Evolutionary conservation across 2,797 vertebrate species (phyloP).

Genomic region (Onychomys leucogaster): DNA sequence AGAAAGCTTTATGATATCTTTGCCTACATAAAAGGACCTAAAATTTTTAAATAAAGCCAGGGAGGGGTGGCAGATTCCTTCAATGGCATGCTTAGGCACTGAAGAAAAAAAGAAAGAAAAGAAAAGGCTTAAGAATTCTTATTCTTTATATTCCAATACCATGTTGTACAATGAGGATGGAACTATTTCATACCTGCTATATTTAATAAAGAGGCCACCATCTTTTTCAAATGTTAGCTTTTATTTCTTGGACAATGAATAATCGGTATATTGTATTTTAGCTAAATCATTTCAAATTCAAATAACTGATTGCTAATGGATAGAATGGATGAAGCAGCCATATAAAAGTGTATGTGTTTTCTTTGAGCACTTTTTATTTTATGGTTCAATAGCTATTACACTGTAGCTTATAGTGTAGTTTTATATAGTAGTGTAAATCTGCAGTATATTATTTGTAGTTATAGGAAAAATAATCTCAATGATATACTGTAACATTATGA

Average conservation of each 20-base stretch:
- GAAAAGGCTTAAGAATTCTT: neutral
- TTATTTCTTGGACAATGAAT: neutral
- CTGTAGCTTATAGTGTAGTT: neutral
- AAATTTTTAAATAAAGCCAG: neutral
- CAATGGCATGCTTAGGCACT: neutral
- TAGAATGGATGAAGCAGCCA: neutral
- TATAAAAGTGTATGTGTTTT: neutral
- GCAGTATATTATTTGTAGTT: neutral
- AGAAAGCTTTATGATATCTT: neutral
- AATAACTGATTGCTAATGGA: neutral
- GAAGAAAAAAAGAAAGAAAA: neutral
- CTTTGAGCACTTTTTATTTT: neutral
- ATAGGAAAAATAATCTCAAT: neutral
- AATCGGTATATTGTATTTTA: neutral
- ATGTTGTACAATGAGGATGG: neutral
- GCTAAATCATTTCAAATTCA: conserved; percentile 4
- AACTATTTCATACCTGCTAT: neutral
- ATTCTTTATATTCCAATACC: neutral
- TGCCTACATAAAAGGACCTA: neutral
- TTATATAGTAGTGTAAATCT: neutral
- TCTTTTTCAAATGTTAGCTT: neutral
- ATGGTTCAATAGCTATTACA: neutral
- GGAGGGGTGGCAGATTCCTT: neutral
- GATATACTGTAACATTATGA: neutral
- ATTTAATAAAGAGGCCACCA: neutral